Evolutionary conservation across 2,113 vertebrate genomes (phyloP).

Genomic region (Stegostoma tigrinum): DNA sequence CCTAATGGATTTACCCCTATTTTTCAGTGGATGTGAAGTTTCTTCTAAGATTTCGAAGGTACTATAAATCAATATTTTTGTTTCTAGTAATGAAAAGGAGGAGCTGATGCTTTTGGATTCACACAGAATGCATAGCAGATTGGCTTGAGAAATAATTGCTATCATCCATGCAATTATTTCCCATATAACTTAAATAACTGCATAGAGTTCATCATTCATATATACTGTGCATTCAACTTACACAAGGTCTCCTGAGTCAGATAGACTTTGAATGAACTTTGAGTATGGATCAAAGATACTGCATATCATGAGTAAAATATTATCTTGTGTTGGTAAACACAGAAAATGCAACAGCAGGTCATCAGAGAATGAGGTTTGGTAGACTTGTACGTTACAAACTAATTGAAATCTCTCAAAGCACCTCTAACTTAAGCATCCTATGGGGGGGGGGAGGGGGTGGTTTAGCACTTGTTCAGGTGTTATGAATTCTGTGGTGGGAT

Average conservation of each 20-base stretch:
- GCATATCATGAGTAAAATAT: neutral
- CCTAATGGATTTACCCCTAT: neutral
- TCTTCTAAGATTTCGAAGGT: conserved; percentile 9
- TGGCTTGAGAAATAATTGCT: neutral
- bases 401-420: neutral
- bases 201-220: neutral
- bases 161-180: neutral
- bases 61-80: neutral
- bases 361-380: neutral
- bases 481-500: neutral
- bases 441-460: too few species aligned
- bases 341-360: neutral
- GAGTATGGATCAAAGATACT: neutral
- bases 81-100: neutral
- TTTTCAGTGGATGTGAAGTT: neutral
- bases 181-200: neutral
- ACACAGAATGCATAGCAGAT: neutral
- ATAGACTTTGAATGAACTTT: neutral
- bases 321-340: neutral
- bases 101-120: neutral
- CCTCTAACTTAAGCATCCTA: neutral
- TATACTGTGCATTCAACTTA: neutral
- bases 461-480: neutral
- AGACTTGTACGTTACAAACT: neutral
- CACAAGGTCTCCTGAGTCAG: neutral